Conservation (phyloP, 2,113 vertebrate genomes). For the Oceanodroma tethys region DNA sequence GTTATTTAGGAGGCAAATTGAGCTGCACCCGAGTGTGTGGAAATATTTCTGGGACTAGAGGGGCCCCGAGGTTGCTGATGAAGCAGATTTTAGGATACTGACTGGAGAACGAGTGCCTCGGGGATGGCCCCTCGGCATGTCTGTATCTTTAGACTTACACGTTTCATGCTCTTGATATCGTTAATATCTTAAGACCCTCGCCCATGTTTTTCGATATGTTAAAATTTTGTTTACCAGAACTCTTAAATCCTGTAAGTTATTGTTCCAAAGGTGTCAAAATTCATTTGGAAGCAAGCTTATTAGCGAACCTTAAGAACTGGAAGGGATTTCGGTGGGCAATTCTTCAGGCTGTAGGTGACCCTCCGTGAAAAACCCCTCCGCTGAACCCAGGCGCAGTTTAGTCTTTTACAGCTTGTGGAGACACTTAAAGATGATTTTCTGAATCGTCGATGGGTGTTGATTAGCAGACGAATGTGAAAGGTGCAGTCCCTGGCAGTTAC, state of each 20-base stretch:
- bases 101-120: accelerated
- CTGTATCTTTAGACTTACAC: neutral
- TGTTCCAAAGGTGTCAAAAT: neutral
- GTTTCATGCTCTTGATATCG: neutral
- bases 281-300: neutral
- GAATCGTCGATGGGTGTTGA: neutral
- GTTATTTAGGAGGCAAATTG: accelerated
- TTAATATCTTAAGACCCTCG: neutral
- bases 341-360: neutral
- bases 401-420: neutral
- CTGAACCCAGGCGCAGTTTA: neutral
- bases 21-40: neutral
- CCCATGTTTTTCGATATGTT: neutral
- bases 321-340: neutral
- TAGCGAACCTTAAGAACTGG: neutral
- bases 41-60: neutral
- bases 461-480: neutral
- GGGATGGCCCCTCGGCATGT: neutral
- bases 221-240: neutral
- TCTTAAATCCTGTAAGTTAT: neutral
- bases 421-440: neutral
- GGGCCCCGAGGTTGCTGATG: neutral
- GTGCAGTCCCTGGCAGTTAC: neutral
- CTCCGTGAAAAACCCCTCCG: neutral
- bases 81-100: neutral